A percentile compares a stretch with the other conserved stretches of the same genome.
Evolutionary conservation across 1,140 invertebrate genomes (phyloP).

Genomic region (Pogonomyrmex californicus): DNA sequence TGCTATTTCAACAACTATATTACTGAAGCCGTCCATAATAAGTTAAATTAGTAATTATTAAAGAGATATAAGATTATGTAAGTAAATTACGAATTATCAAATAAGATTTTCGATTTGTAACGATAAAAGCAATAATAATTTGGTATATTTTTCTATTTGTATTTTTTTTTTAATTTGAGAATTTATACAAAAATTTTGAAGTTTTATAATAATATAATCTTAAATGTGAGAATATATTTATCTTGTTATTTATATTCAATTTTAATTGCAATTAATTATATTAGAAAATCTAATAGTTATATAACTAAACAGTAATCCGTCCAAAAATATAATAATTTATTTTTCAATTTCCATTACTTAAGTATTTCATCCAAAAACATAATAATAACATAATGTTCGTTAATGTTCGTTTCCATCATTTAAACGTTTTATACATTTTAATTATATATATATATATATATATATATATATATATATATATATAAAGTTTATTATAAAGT

Average conservation of each 20-base stretch:
- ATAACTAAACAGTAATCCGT: not conserved
- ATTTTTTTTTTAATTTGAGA: not conserved
- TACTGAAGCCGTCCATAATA: constrained; percentile 48
- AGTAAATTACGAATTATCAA: not conserved
- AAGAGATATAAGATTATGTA: not conserved
- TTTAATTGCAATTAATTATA: not conserved
- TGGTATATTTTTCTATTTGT: not conserved
- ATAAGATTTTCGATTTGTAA: not conserved
- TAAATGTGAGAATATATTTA: constrained; percentile 1
- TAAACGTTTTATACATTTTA: too few relatives aligned
- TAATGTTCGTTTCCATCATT: too few relatives aligned
- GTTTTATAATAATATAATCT: constrained; percentile 11
- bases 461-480: too few relatives aligned
- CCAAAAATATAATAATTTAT: not conserved
- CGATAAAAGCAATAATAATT: not conserved
- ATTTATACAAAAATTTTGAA: not conserved
- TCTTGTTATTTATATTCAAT: constrained; percentile 1
- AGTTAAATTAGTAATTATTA: constrained; percentile 3
- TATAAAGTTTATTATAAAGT: not conserved
- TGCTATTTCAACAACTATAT: not conserved
- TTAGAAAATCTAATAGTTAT: constrained; percentile 12
- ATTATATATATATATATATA: too few relatives aligned
- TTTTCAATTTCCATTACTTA: not conserved
- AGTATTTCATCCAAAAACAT: not conserved
- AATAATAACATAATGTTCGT: not conserved